Evolutionary conservation across 2,113 vertebrate species (phyloP).

Genomic region (Thunnus maccoyii): DNA sequence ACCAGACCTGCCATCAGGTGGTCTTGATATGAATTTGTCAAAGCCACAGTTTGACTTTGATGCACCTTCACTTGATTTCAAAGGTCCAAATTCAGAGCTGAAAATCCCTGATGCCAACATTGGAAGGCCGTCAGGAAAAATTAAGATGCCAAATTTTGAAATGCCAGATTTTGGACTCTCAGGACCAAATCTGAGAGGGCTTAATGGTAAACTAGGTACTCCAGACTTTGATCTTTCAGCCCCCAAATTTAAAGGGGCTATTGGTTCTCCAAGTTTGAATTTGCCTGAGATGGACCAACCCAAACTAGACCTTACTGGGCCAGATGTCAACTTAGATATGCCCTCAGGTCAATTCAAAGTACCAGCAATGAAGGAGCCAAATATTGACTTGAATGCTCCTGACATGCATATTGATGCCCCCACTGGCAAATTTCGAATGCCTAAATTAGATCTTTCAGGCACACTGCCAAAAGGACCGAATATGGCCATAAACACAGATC

Average conservation of each 20-base stretch:
- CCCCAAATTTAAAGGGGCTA: slow-evolving; percentile 54
- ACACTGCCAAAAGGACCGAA: slow-evolving; percentile 63
- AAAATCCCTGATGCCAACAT: slow-evolving; percentile 32
- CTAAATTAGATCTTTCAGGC: slow-evolving; percentile 62
- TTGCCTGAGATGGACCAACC: slow-evolving; percentile 33
- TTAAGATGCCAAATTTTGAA: slow-evolving; percentile 17
- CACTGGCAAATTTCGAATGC: slow-evolving; percentile 50
- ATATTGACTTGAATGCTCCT: background rate
- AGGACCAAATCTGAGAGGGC: slow-evolving; percentile 33
- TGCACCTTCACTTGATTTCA: slow-evolving; percentile 49
- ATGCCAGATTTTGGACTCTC: slow-evolving; percentile 34
- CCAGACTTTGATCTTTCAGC: slow-evolving; percentile 33
- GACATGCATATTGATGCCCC: slow-evolving; percentile 40
- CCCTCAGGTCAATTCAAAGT: slow-evolving; percentile 36
- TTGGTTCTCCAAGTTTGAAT: slow-evolving; percentile 41
- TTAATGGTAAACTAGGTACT: slow-evolving; percentile 7
- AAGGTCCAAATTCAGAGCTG: slow-evolving; percentile 37
- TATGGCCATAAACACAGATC: slow-evolving; percentile 27
- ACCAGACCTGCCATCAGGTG: slow-evolving; percentile 23
- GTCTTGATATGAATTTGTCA: slow-evolving; percentile 11
- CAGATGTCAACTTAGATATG: slow-evolving; percentile 24
- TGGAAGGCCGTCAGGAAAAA: slow-evolving; percentile 12
- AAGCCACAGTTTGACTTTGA: slow-evolving; percentile 35
- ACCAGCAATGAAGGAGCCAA: background rate
- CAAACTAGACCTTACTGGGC: slow-evolving; percentile 37